These are phyloP conservation scores for Pycnonotus jocosus DNA, from an alignment of 2,113 vertebrate species.

Conservation along the genomic window DNA sequence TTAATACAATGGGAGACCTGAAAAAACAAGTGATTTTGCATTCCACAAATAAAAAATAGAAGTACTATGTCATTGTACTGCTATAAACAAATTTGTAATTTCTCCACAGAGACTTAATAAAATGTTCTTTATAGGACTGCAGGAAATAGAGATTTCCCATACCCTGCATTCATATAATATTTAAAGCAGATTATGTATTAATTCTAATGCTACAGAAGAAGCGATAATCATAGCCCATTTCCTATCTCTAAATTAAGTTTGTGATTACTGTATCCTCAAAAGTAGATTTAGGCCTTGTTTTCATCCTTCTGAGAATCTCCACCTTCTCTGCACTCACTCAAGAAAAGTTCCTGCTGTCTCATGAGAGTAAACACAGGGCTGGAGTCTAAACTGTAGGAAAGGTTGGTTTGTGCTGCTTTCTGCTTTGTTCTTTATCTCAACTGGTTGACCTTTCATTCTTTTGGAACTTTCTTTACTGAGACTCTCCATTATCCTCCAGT, in stretches of 20 bases:
- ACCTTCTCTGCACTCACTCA: not conserved
- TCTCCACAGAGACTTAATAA: not conserved
- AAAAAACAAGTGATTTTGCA: not conserved
- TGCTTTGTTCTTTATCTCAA: not conserved
- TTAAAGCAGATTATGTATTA: not conserved
- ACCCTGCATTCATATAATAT: not conserved
- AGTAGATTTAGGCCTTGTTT: not conserved
- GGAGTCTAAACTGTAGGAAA: not conserved
- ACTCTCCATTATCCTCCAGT: not conserved
- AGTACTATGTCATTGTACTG: not conserved
- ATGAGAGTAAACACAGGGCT: not conserved
- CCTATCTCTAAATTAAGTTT: not conserved
- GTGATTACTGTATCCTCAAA: not conserved
- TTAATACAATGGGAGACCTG: not conserved
- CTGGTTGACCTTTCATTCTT: not conserved
- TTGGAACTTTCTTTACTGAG: not conserved
- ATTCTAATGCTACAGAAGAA: not conserved
- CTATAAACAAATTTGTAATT: not conserved
- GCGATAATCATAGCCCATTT: not conserved
- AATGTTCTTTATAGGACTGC: not conserved
- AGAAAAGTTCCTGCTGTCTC: not conserved
- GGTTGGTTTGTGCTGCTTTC: not conserved
- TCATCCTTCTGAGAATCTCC: not conserved
- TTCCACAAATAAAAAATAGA: not conserved
- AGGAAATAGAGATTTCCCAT: not conserved